Evolutionary conservation across 92 coral and sea anemone genomes (phyloP).

Genomic region (Phenganax subtilis): DNA sequence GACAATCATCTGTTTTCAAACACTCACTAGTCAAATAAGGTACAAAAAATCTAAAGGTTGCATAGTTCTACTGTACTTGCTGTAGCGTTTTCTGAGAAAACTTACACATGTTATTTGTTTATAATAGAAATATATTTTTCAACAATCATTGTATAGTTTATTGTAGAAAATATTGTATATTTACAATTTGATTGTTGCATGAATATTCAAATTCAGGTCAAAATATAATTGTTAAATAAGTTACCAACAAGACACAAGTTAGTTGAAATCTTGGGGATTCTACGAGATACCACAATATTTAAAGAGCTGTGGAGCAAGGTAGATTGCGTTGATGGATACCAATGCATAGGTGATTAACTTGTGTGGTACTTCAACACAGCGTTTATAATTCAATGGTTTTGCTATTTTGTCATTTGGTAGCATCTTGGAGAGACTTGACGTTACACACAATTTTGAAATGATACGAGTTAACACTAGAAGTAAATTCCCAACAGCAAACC

Average conservation of each 20-base stretch:
- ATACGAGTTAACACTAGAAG: constrained; percentile 68
- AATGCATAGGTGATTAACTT: constrained; percentile 72
- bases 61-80: too few species aligned
- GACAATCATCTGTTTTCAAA: not conserved
- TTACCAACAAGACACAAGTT: not conserved
- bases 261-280: not conserved
- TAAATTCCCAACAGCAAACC: constrained; percentile 68
- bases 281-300: constrained; percentile 15
- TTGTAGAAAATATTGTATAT: too few species aligned
- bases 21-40: not conserved
- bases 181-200: not conserved
- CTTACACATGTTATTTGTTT: too few species aligned
- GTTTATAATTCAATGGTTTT: constrained; percentile 60
- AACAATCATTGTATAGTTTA: too few species aligned
- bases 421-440: constrained; percentile 63
- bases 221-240: not conserved
- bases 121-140: too few species aligned
- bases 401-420: constrained; percentile 41
- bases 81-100: too few species aligned
- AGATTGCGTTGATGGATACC: constrained; percentile 65
- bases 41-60: too few species aligned
- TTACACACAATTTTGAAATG: constrained; percentile 62
- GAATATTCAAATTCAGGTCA: not conserved
- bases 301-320: constrained; percentile 57
- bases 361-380: constrained; percentile 73